A percentile compares a stretch with the other conserved stretches of the same genome.
Conservation (phyloP, 2,797 vertebrate species). For the Garrulus glandarius region DNA sequence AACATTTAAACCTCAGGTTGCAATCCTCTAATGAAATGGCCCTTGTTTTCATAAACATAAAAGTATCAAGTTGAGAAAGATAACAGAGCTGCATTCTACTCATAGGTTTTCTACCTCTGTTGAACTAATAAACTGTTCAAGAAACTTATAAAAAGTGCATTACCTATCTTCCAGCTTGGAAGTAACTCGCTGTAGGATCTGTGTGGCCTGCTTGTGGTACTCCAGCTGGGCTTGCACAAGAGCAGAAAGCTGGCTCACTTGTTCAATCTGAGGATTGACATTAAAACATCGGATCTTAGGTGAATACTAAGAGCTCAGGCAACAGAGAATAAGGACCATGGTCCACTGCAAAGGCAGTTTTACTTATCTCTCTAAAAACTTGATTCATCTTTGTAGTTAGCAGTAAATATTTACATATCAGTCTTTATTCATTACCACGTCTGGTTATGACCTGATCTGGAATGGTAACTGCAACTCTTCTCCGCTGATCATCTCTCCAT, state of each 20-base stretch:
- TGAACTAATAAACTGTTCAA: neutral
- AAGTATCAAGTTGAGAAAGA: neutral
- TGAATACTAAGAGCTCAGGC: neutral
- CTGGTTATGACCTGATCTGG: neutral
- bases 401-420: neutral
- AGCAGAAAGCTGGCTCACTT: conserved; percentile 95
- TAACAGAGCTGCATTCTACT: neutral
- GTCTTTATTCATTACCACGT: neutral
- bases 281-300: neutral
- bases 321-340: neutral
- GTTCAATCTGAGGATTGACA: conserved; percentile 85
- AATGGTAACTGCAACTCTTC: neutral
- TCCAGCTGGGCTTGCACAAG: conserved; percentile 95
- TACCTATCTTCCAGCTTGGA: conserved; percentile 92
- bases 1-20: neutral
- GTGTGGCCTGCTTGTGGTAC: conserved; percentile 91
- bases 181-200: conserved; percentile 92
- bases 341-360: neutral
- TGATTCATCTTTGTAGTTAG: neutral
- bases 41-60: neutral
- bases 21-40: neutral
- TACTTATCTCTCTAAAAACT: neutral
- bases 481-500: neutral
- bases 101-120: neutral
- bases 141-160: neutral